Percentiles rank a stretch among this genome's conserved stretches.
Conservation (phyloP, 2,888 invertebrate species). For the Eupithecia inturbata region DNA sequence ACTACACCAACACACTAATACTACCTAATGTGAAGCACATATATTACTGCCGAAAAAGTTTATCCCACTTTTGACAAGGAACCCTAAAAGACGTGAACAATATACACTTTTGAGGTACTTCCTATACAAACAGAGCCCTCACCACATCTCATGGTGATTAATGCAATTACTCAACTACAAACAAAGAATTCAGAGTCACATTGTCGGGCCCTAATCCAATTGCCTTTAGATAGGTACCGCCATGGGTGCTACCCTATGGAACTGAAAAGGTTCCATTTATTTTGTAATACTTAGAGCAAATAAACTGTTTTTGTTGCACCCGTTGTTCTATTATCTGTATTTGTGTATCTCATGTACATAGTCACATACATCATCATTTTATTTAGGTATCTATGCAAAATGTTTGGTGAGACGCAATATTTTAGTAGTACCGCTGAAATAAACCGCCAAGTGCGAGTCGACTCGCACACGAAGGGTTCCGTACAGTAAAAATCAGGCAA, state of each 20-base stretch:
- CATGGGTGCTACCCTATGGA: background rate
- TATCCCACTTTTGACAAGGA: too few relatives aligned
- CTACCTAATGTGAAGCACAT: too few relatives aligned
- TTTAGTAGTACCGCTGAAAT: too few relatives aligned
- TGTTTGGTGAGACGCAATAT: too few relatives aligned
- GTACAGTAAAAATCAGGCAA: too few relatives aligned
- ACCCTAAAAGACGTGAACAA: background rate
- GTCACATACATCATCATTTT: too few relatives aligned
- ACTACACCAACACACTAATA: too few relatives aligned
- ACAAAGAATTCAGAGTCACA: conserved; percentile 53
- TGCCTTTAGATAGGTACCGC: background rate
- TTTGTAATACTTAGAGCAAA: background rate
- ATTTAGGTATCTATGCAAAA: too few relatives aligned
- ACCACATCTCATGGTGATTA: conserved; percentile 49
- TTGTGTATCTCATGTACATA: background rate
- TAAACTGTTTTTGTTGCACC: background rate
- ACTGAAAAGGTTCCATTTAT: background rate
- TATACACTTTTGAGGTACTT: background rate
- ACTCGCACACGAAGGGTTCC: too few relatives aligned
- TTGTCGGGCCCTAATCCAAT: conserved; percentile 56
- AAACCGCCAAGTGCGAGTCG: too few relatives aligned
- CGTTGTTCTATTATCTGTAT: background rate
- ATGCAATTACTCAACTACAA: conserved; percentile 54
- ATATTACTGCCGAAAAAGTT: background rate
- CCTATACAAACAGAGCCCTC: background rate